These are phyloP conservation scores for Nasonovia ribisnigri DNA, from an alignment of 2,888 invertebrate species.

Conservation along the genomic window DNA sequence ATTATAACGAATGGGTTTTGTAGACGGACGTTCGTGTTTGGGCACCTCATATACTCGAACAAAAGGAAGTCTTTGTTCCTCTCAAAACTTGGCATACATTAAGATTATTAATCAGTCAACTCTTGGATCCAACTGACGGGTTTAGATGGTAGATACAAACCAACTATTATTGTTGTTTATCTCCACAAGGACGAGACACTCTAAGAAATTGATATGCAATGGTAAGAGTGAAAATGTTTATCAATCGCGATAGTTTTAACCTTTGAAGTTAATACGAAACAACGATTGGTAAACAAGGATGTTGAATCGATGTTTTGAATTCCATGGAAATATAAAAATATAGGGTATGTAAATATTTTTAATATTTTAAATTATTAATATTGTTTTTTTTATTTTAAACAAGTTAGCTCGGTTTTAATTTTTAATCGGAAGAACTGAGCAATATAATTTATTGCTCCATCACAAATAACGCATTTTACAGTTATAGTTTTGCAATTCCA, in stretches of 20 bases:
- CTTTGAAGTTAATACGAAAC: neutral
- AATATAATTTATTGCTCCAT: neutral
- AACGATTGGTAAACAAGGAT: neutral
- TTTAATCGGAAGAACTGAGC: neutral
- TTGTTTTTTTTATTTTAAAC: neutral
- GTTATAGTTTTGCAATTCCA: neutral
- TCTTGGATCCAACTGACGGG: neutral
- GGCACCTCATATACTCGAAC: neutral
- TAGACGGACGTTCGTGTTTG: neutral
- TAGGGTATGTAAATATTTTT: neutral
- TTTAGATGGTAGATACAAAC: neutral
- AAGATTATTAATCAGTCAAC: slow-evolving; percentile 39
- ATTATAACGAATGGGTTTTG: neutral
- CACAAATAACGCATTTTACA: neutral
- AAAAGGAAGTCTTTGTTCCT: slow-evolving; percentile 31
- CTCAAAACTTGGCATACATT: slow-evolving; percentile 14
- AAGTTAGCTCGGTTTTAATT: neutral
- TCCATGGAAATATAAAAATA: neutral
- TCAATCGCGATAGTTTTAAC: neutral
- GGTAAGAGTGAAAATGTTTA: too few relatives aligned
- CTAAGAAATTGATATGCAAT: neutral
- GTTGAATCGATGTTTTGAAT: neutral
- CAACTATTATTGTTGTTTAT: slow-evolving; percentile 12
- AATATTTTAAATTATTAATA: neutral
- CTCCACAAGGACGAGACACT: neutral